A percentile compares a stretch with the other conserved stretches of the same genome.
phyloP scores from a whole-genome alignment of 2,113 vertebrate genomes.

The Ammodytes dubius region DNA sequence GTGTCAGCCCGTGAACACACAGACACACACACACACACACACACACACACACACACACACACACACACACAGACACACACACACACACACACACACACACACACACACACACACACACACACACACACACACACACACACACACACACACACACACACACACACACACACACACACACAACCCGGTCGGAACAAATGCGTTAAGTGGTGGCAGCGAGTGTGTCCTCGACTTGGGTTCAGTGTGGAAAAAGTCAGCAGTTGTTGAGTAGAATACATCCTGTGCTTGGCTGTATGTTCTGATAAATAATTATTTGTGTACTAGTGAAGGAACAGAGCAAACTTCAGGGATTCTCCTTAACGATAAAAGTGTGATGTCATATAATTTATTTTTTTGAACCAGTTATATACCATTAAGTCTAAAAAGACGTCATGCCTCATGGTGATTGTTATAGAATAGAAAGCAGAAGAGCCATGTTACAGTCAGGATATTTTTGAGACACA shows the following conservation, averaged over 20 bases:
- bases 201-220: not conserved
- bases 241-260: constrained; percentile 41
- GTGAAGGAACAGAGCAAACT: not conserved
- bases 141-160: no score
- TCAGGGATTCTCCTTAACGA: no score
- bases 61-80: no score
- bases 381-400: not conserved
- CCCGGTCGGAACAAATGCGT: not conserved
- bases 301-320: constrained; percentile 1
- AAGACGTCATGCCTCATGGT: not conserved
- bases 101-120: no score
- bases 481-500: no score
- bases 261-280: constrained; percentile 4
- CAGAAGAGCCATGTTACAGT: no score
- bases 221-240: constrained; percentile 14
- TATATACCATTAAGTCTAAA: not conserved
- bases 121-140: no score
- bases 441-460: no score
- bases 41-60: no score
- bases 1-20: not conserved
- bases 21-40: not conserved
- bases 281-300: not conserved
- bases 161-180: no score
- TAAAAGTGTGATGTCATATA: not conserved
- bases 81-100: no score